Evolutionary conservation across 92 coral and sea anemone species (phyloP).

Genomic region (Blastomussa wellsi): DNA sequence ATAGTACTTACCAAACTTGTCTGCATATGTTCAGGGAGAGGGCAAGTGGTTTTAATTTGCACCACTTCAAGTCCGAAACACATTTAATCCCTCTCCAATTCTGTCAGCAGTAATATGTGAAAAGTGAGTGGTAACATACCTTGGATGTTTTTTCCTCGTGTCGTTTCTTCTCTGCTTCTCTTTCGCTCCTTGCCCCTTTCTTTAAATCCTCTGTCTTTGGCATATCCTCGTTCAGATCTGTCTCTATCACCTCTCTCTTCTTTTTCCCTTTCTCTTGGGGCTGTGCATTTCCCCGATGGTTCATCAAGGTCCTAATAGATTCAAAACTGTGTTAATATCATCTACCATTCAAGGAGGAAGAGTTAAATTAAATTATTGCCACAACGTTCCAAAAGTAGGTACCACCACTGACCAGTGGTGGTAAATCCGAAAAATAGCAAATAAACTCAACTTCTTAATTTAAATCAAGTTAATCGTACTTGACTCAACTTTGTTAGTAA

Average conservation of each 20-base stretch:
- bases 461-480: too few relatives aligned
- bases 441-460: too few relatives aligned
- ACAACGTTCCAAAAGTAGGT: too few relatives aligned
- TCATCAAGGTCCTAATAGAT: constrained; percentile 48
- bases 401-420: too few relatives aligned
- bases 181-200: constrained; percentile 53
- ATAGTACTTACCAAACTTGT: too few relatives aligned
- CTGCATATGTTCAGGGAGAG: too few relatives aligned
- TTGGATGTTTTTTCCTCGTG: constrained; percentile 20
- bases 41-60: too few relatives aligned
- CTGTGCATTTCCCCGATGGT: constrained; percentile 28
- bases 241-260: constrained; percentile 51
- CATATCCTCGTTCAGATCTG: constrained; percentile 20
- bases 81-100: background rate
- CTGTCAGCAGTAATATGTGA: background rate
- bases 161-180: constrained; percentile 58
- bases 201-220: constrained; percentile 43
- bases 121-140: background rate
- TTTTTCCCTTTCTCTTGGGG: constrained; percentile 66
- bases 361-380: too few relatives aligned
- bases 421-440: too few relatives aligned
- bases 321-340: background rate
- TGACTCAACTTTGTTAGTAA: too few relatives aligned
- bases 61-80: background rate
- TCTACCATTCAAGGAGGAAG: background rate